Conservation (phyloP, 2,888 invertebrate species). For the Theristus sp. region DNA sequence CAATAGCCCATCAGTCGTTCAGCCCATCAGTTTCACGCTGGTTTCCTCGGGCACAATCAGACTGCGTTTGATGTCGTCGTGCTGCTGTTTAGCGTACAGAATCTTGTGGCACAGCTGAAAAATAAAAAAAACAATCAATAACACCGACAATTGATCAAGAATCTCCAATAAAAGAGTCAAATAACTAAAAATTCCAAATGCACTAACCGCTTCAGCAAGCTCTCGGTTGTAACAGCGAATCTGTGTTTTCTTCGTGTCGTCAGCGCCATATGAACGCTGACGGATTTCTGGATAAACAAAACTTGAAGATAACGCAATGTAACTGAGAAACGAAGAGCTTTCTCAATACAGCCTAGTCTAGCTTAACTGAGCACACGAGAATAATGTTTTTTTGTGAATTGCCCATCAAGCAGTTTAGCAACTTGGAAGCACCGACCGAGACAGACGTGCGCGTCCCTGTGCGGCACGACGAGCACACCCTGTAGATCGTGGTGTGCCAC, state of each 20-base stretch:
- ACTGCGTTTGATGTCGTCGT: constrained; percentile 21
- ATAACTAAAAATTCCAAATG: background rate
- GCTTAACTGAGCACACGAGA: too few species aligned
- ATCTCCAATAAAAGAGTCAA: background rate
- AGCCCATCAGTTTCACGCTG: background rate
- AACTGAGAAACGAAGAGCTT: too few species aligned
- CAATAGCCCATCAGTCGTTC: too few species aligned
- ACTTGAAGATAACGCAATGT: too few species aligned
- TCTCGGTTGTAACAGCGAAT: background rate
- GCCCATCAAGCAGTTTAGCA: too few species aligned
- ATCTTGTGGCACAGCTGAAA: constrained; percentile 17
- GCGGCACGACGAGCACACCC: background rate
- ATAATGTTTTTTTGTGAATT: too few species aligned
- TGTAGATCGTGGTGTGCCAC: background rate
- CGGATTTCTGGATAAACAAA: background rate
- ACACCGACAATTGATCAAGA: background rate
- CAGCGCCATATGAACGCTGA: background rate
- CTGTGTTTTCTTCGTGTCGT: background rate
- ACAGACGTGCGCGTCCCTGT: too few species aligned
- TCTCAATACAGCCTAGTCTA: too few species aligned
- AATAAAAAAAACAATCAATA: too few species aligned
- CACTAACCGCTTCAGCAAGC: constrained; percentile 1
- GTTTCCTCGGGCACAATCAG: constrained; percentile 13
- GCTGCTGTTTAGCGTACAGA: constrained; percentile 20
- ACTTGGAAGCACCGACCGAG: too few species aligned